Evolutionary conservation across 2,797 vertebrate genomes (phyloP).

Genomic region (Momotus momota): DNA sequence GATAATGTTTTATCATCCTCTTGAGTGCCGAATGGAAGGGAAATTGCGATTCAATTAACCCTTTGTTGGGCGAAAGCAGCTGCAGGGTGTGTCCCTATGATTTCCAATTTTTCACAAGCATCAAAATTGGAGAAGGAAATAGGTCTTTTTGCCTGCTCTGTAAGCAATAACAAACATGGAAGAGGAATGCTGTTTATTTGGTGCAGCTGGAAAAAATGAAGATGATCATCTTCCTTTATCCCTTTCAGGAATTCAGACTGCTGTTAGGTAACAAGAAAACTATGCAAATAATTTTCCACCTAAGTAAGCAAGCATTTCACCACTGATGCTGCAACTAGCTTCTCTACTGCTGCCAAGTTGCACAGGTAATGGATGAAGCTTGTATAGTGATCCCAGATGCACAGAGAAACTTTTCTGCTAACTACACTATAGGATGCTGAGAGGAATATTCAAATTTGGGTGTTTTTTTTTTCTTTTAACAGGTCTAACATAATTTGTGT

Average conservation of each 20-base stretch:
- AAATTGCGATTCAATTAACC: slow-evolving; percentile 45
- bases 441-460: not conserved
- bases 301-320: slow-evolving; percentile 55
- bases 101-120: slow-evolving; percentile 31
- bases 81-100: not conserved
- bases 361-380: slow-evolving; percentile 31
- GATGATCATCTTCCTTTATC: slow-evolving; percentile 62
- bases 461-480: not conserved
- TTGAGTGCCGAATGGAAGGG: not conserved
- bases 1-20: slow-evolving; percentile 16
- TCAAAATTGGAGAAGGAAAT: slow-evolving; percentile 45
- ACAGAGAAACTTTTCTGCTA: not conserved
- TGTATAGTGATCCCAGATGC: not conserved
- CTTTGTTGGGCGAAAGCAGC: not conserved
- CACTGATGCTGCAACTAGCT: slow-evolving; percentile 4
- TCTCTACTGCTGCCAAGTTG: slow-evolving; percentile 12
- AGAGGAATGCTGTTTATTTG: slow-evolving; percentile 75
- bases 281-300: slow-evolving; percentile 69
- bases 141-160: not conserved
- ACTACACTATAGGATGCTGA: not conserved
- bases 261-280: slow-evolving; percentile 72
- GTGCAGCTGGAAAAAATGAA: slow-evolving; percentile 68
- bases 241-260: slow-evolving; percentile 61
- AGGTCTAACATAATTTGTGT: not conserved
- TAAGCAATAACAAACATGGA: slow-evolving; percentile 64